Conservation (phyloP, 2,797 vertebrate species). For the Rhodeus uyekii region DNA sequence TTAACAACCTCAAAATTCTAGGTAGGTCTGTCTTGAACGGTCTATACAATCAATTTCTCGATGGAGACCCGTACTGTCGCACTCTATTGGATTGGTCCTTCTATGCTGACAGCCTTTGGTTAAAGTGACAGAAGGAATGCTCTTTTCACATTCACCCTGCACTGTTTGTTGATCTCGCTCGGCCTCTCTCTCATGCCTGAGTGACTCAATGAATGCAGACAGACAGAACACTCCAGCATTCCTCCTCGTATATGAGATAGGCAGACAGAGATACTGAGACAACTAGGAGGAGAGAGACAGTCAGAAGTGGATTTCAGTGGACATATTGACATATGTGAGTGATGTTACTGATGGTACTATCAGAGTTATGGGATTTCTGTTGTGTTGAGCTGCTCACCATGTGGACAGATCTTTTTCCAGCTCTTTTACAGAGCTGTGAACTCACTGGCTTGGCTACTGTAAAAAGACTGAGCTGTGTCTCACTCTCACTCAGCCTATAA, state of each 20-base stretch:
- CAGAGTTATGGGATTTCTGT: slow-evolving; percentile 15
- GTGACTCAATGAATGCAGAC: slow-evolving; percentile 32
- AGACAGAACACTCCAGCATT: slow-evolving; percentile 20
- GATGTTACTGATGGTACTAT: slow-evolving; percentile 26
- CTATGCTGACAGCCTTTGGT: not conserved
- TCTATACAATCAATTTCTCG: not conserved
- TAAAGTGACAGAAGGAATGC: slow-evolving; percentile 31
- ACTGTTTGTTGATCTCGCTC: slow-evolving; percentile 25
- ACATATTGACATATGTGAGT: slow-evolving; percentile 35
- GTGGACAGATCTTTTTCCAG: slow-evolving; percentile 10
- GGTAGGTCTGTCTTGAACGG: not conserved
- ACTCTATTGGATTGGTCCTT: not conserved
- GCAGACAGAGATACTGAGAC: slow-evolving; percentile 4
- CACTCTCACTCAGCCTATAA: slow-evolving; percentile 36
- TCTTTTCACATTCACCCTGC: slow-evolving; percentile 20
- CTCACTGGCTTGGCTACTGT: slow-evolving; percentile 24
- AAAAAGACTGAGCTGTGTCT: slow-evolving; percentile 24
- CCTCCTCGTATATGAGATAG: slow-evolving; percentile 17
- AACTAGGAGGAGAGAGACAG: not conserved
- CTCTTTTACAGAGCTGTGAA: slow-evolving; percentile 1
- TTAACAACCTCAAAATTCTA: not conserved
- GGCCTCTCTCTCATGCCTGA: slow-evolving; percentile 25
- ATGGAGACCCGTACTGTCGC: not conserved
- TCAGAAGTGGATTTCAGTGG: slow-evolving; percentile 20
- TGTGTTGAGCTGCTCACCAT: not conserved